Evolutionary conservation across 2,888 invertebrate genomes (phyloP), one percentile per base, ranked within the genome.

Genomic region (Metallyticus violacea): DNA sequence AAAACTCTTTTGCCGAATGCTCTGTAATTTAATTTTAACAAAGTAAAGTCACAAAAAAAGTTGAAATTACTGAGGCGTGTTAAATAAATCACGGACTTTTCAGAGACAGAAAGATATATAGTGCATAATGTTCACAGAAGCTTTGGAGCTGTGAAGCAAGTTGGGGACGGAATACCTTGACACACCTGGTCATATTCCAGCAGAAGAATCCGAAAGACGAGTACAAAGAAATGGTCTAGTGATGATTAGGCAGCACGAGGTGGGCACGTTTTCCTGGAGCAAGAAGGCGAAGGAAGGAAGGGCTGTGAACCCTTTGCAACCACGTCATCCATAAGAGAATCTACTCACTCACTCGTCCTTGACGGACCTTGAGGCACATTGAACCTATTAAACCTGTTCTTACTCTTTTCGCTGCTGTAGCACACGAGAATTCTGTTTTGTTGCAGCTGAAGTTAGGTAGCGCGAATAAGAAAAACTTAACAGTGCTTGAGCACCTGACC

Each of bases 351-450:
- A 77, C 85, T 85, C 87, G 87, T 78, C 87, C 87, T 87, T 87
- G 87, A 87, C 87, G 80, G 87, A 85, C 87, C 87, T 87, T 87
- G 87, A 85, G 82, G 85, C 87, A 78, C 85, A 29, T 82, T 85
- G 87, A 87, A 85, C 85, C 83, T 79, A 77, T 81, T 81, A 81
- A 87, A 87, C 87, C 87, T 85, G 87, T 87, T 87, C 77, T 85
- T 86, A 15, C 22, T 62, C 40, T 62, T 62, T 62, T 62, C 40
- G 40, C 40, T 62, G 40, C 40, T 62, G 40, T 22, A 62, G 40
- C 40, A 62, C 40, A 62, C 22, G 40, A 62, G 40, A 62, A 62
- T 62, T 62, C 15, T 62, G 40, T 62, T 62, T 62, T 62, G 40
- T 62, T 62, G 40, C 40, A 62, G 15, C 40, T 62, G 9, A 40